Conservation (phyloP, 2,797 vertebrate species). For the Lindbergichthys nudifrons region DNA sequence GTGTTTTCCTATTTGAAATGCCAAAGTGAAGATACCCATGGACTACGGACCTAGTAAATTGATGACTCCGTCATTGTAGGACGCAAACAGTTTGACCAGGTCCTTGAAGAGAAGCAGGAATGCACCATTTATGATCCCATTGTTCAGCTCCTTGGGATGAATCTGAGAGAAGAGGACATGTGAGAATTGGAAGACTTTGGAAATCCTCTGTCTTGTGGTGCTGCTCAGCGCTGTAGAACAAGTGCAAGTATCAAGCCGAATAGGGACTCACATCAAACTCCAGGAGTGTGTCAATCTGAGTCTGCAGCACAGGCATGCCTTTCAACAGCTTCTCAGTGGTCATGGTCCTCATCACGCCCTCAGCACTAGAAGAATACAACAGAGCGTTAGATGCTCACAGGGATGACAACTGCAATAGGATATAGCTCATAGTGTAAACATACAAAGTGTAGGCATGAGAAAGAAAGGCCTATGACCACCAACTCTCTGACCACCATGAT, state of each 20-base stretch:
- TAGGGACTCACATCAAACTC: constrained; percentile 94
- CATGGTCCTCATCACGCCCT: constrained; percentile 99
- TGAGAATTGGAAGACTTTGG: neutral
- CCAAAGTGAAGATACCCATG: neutral
- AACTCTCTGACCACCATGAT: neutral
- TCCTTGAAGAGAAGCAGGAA: constrained; percentile 99
- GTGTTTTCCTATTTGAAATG: neutral
- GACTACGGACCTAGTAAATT: constrained; percentile 93
- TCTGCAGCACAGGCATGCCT: constrained; percentile 98
- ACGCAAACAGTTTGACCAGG: constrained; percentile 98
- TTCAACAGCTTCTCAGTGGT: constrained; percentile 97
- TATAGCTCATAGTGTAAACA: neutral
- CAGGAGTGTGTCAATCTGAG: constrained; percentile 96
- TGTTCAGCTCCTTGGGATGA: constrained; percentile 98
- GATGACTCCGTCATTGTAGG: constrained; percentile 99
- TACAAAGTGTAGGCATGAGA: neutral
- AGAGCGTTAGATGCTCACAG: constrained; percentile 17
- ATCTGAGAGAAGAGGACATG: constrained; percentile 80
- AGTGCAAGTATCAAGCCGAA: neutral
- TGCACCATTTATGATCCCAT: constrained; percentile 97
- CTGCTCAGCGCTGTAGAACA: neutral
- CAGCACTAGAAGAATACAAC: constrained; percentile 84
- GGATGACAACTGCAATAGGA: constrained; percentile 1
- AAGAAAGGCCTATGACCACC: neutral
- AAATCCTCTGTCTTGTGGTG: neutral